Evolutionary conservation across 2,888 invertebrate species (phyloP), one percentile per base, ranked within the genome.

Genomic region (Ischnus inquisitorius): DNA sequence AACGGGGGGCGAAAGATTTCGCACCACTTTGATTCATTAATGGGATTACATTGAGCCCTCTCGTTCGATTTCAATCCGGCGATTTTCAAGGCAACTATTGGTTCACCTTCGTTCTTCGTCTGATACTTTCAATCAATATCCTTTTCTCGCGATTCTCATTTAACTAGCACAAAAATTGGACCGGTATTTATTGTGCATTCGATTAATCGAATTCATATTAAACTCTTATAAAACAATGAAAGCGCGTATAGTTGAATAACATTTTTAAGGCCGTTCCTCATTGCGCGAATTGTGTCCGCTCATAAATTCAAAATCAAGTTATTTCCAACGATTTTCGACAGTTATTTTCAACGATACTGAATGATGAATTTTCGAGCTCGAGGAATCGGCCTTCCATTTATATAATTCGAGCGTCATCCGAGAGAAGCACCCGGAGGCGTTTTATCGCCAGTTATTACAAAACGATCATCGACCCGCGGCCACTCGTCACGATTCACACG

Each of bases 21-120:
- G 65, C 34, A 60, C 78, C 57, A 77, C 69, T 76, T 77, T 79
- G 83, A 84, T 84, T 79, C 78, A 34, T 46, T 83, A 67, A 86
- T 85, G 74, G 81, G 81, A 85, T 87, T 80, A 75, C 48, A 19
- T 62, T 8, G 3, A 14, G 43, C 28, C 43, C 60, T 46, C 10
- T 62, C 46, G 43, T 28, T 62, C 46, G 25, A 74, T 74, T 74
- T 74, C 46, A 46, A 41, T 74, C 28, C 28, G 28, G 19, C 54
- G 6, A 22, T 8, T 22, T 54, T 22, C 22, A 22, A 12, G 10
- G 22, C 54, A 12, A 22, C 10, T 19, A 54, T 54, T 22, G 34
- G 34, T 34, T 22, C 4, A 22, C 54, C 16, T n/a, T 72, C 19
- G 48, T 19, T 12, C 25, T 28, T 34, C 16, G 2, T 16, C 10